These are phyloP conservation scores for Syndactyla subalaris DNA, from an alignment of 2,797 vertebrate genomes.

Conservation along the genomic window DNA sequence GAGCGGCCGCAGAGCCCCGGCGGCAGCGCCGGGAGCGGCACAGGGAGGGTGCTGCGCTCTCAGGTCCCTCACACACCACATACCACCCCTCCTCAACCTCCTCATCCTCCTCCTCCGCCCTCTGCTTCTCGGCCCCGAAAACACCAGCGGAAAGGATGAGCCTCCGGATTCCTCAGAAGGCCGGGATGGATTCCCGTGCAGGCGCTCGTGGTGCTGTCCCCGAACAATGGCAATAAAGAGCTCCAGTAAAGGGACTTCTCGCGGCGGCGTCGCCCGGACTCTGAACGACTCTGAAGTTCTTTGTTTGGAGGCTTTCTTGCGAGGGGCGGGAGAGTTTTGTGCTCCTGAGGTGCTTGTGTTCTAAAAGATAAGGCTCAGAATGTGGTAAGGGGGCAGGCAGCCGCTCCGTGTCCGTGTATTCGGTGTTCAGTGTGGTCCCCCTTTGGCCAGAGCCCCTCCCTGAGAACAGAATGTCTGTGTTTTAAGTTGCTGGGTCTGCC, in stretches of 20 bases:
- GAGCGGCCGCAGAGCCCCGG: background rate
- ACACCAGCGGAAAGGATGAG: background rate
- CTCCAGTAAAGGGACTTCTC: background rate
- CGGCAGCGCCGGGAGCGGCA: background rate
- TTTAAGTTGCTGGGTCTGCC: background rate
- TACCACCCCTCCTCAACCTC: too few species aligned
- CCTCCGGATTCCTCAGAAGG: background rate
- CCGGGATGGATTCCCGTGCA: background rate
- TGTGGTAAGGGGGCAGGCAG: background rate
- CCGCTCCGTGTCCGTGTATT: rapidly evolving
- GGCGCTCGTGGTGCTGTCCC: background rate
- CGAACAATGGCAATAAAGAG: background rate
- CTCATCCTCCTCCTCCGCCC: background rate
- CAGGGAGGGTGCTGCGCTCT: too few species aligned
- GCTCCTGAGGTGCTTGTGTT: background rate
- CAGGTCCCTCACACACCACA: too few species aligned
- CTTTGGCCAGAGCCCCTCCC: background rate
- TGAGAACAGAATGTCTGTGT: background rate
- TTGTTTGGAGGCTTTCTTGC: background rate
- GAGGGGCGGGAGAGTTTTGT: background rate
- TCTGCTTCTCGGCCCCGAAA: background rate
- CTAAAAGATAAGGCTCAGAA: background rate
- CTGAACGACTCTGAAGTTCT: background rate
- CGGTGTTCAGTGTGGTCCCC: background rate
- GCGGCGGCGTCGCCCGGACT: background rate